A percentile compares a stretch with the other conserved stretches of the same genome.
phyloP scores from a whole-genome alignment of 2,797 vertebrate species.

The Notolepis coatsorum region DNA sequence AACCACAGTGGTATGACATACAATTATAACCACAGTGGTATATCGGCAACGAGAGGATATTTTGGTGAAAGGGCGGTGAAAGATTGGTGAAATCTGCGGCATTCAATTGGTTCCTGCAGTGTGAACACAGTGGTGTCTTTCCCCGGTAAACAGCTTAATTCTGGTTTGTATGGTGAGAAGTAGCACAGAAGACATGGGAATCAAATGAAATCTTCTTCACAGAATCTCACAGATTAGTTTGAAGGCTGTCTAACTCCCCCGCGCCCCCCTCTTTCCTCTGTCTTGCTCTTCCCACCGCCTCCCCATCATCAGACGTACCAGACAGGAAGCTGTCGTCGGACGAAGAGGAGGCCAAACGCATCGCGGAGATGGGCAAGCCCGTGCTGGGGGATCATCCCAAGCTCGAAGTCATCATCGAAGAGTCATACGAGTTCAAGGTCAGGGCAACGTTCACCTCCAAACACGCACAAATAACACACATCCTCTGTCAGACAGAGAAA shows the following conservation, averaged over 20 bases:
- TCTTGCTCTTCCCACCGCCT: constrained; percentile 30
- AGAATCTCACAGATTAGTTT: constrained; percentile 4
- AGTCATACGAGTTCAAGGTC: constrained; percentile 99
- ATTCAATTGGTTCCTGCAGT: not conserved
- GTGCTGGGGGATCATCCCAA: constrained; percentile 93
- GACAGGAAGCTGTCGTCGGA: constrained; percentile 93
- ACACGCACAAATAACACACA: not conserved
- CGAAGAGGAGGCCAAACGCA: constrained; percentile 94
- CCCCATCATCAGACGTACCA: constrained; percentile 82
- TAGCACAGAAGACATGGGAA: constrained; percentile 19
- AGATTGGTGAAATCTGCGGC: not conserved
- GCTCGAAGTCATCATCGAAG: constrained; percentile 97
- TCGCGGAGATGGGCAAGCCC: constrained; percentile 99
- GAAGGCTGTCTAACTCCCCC: constrained; percentile 16
- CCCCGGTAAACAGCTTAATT: not conserved
- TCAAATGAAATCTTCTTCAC: constrained; percentile 13
- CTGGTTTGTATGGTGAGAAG: constrained; percentile 6
- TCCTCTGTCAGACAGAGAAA: constrained; percentile 22
- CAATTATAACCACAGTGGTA: not conserved
- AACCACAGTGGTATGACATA: too few relatives aligned
- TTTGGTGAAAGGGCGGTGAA: not conserved
- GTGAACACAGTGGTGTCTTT: too few relatives aligned
- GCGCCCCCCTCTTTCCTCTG: constrained; percentile 2
- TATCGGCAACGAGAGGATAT: not conserved
- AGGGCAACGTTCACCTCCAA: constrained; percentile 7